Percentiles rank a stretch among this genome's conserved stretches.
phyloP scores from a whole-genome alignment of 2,888 invertebrate genomes.

The Amiota communis region DNA sequence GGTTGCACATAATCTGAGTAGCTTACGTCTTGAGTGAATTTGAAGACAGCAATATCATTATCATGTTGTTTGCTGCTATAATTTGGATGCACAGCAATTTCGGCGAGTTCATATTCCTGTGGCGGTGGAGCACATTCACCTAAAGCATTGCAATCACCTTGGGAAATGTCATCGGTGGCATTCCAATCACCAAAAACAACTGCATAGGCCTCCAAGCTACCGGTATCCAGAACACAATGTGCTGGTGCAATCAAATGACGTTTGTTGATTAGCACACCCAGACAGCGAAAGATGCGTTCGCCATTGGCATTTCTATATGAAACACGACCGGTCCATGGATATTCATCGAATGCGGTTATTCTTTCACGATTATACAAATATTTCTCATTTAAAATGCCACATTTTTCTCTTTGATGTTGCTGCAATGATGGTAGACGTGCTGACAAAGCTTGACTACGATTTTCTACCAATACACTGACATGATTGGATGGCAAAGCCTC shows the following conservation, averaged over 20 bases:
- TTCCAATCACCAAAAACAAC: slow-evolving; percentile 39
- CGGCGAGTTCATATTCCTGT: slow-evolving; percentile 27
- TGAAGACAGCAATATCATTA: slow-evolving; percentile 38
- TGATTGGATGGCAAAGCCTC: too few relatives aligned
- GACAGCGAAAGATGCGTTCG: neutral
- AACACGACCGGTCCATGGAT: slow-evolving; percentile 38
- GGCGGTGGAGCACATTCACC: slow-evolving; percentile 29
- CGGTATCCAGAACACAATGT: slow-evolving; percentile 21
- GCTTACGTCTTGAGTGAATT: slow-evolving; percentile 25
- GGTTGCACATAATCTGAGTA: slow-evolving; percentile 34
- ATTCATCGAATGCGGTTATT: slow-evolving; percentile 31
- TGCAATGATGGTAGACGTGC: too few relatives aligned
- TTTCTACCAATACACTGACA: too few relatives aligned
- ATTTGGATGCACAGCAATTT: slow-evolving; percentile 38
- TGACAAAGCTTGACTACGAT: too few relatives aligned
- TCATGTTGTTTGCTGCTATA: neutral
- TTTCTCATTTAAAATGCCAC: slow-evolving; percentile 33
- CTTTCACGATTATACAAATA: slow-evolving; percentile 28
- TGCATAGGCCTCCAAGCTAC: neutral
- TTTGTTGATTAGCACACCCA: slow-evolving; percentile 32
- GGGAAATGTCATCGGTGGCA: neutral
- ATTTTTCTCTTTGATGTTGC: neutral
- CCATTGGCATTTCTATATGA: neutral
- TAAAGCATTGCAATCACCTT: slow-evolving; percentile 18
- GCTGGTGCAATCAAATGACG: slow-evolving; percentile 35